Base-by-base conservation (phyloP, 2,797 vertebrate species). In the Salarias fasciatus region DNA sequence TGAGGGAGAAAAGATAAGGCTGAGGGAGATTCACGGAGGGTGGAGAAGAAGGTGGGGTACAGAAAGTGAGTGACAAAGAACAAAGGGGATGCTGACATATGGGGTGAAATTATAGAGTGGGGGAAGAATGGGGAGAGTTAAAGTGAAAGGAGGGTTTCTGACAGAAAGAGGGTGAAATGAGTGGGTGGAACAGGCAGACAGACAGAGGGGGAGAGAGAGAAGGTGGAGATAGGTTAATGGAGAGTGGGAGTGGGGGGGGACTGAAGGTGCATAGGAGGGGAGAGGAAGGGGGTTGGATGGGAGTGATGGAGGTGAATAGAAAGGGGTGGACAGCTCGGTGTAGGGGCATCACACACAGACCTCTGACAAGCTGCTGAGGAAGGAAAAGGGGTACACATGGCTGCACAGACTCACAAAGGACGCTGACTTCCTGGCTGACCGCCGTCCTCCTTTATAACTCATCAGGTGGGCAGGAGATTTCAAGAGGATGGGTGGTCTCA, bases 21-120 rank as follows among this genome's bases (percentile, higher is more conserved):
- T 9, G 59, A 79, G 65, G 80, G 78, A 80, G 82, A 64, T 76
- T 72, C 58, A 10, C 45, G 12, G 75, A 80, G 79, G 79, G 82
- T 75, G 80, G 79, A 85, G 53, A 64, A 72, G 58, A 83, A 75
- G 69, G 79, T 85, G 84, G 76, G 85, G 68, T 86, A 65, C 68
- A 42, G 53, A 72, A 76, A 77, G 74, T 90, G 82, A 88, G 79
- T 89, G 90, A 90, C 85, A 88, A 88, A 89, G 87, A 89, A 87
- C 84, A 88, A 88, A 86, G 80, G 75, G 78, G 69, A 84, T 85
- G 85, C 86, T 91, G 89, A 91, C 88, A 89, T 87, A 87, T 83
- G 77, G 80, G 82, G 79, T 75, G 85, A 91, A 88, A 89, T 91
- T 88, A 88, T 87, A 86, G 83, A 79, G 83, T 63, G 66, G 80